phyloP scores from a whole-genome alignment of 2,113 vertebrate species.

The Pagrus major region DNA sequence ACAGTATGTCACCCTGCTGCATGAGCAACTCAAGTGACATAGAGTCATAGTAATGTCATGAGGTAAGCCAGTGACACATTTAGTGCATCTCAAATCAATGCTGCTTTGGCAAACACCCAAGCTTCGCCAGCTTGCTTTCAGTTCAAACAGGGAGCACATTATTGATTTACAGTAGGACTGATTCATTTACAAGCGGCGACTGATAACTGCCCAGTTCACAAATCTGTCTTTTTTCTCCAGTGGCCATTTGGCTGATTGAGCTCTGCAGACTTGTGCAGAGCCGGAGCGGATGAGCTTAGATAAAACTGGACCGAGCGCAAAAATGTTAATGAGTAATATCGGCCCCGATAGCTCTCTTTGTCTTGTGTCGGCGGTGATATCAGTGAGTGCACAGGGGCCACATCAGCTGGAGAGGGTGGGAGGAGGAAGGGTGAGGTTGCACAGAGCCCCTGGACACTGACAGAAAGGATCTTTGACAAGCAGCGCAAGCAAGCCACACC shows the following conservation, averaged over 20 bases:
- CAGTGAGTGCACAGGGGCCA: constrained; percentile 48
- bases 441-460: constrained; percentile 47
- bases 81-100: constrained; percentile 46
- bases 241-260: constrained; percentile 37
- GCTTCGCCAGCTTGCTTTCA: constrained; percentile 25
- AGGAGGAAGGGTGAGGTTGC: constrained; percentile 44
- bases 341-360: constrained; percentile 29
- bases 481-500: constrained; percentile 41
- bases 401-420: constrained; percentile 53
- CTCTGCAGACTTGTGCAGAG: constrained; percentile 1
- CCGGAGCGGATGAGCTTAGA: constrained; percentile 31
- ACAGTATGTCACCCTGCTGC: constrained; percentile 47
- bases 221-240: constrained; percentile 10
- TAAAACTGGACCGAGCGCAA: constrained; percentile 52
- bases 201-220: constrained; percentile 41
- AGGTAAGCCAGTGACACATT: constrained; percentile 65
- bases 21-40: constrained; percentile 53
- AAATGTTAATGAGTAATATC: constrained; percentile 71
- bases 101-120: constrained; percentile 31
- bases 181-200: constrained; percentile 42
- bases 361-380: constrained; percentile 56
- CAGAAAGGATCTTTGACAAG: constrained; percentile 59
- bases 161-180: constrained; percentile 58
- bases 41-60: constrained; percentile 58
- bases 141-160: constrained; percentile 40